These are phyloP conservation scores for Ictalurus furcatus DNA, from an alignment of 2,113 vertebrate genomes.

Conservation along the genomic window DNA sequence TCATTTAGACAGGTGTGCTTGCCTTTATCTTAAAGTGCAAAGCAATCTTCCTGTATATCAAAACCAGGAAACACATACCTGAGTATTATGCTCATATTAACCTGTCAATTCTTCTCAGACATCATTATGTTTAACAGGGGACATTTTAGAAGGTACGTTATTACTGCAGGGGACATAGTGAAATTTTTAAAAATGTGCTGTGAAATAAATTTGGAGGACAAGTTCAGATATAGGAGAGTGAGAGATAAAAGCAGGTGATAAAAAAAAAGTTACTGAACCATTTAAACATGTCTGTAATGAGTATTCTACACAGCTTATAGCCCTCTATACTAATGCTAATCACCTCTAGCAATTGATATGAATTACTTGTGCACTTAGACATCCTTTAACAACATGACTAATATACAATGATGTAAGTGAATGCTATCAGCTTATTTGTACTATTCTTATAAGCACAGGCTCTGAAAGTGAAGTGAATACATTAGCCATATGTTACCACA, in stretches of 20 bases:
- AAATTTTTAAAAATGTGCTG: slow-evolving; percentile 29
- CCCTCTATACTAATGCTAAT: background rate
- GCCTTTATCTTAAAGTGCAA: slow-evolving; percentile 54
- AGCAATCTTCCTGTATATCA: slow-evolving; percentile 54
- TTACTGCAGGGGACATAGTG: slow-evolving; percentile 40
- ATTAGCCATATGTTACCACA: slow-evolving; percentile 56
- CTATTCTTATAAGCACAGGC: slow-evolving; percentile 12
- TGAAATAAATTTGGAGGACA: slow-evolving; percentile 34
- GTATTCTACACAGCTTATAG: slow-evolving; percentile 4
- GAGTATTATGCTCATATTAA: slow-evolving; percentile 49
- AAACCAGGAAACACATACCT: slow-evolving; percentile 50
- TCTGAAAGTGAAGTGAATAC: slow-evolving; percentile 48
- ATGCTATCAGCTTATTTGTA: background rate
- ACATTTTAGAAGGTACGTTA: slow-evolving; percentile 32
- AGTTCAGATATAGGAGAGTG: slow-evolving; percentile 11
- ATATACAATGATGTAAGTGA: background rate
- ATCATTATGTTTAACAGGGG: slow-evolving; percentile 50
- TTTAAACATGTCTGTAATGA: background rate
- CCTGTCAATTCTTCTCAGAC: slow-evolving; percentile 45
- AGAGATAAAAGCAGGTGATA: slow-evolving; percentile 19
- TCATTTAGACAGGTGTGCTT: slow-evolving; percentile 43
- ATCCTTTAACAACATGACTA: background rate
- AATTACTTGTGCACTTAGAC: background rate
- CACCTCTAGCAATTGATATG: background rate
- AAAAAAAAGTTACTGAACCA: background rate